Conservation (phyloP, 2,113 vertebrate genomes). For the Eurystomus gularis region DNA sequence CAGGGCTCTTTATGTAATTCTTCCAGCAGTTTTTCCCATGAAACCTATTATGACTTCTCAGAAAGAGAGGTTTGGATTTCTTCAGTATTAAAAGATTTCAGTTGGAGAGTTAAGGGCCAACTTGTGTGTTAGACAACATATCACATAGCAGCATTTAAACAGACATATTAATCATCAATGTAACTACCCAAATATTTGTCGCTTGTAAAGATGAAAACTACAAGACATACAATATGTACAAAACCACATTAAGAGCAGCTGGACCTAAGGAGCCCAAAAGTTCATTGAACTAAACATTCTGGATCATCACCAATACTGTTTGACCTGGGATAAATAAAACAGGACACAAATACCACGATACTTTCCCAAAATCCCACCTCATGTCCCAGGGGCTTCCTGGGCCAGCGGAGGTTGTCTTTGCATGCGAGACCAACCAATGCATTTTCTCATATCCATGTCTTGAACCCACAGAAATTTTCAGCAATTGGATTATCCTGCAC, state of each 20-base stretch:
- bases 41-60: background rate
- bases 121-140: background rate
- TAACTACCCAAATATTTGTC: background rate
- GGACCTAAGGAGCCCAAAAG: rapidly evolving
- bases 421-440: background rate
- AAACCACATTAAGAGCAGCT: background rate
- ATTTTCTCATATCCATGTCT: background rate
- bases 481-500: background rate
- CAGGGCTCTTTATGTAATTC: background rate
- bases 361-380: background rate
- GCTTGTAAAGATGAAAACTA: background rate
- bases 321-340: background rate
- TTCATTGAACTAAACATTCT: background rate
- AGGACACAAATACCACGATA: background rate
- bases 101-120: background rate
- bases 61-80: background rate
- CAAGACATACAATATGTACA: background rate
- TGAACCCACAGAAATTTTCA: background rate
- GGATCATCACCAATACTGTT: background rate
- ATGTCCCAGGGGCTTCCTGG: background rate
- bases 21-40: background rate
- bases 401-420: background rate
- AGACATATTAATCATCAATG: background rate
- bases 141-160: background rate
- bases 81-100: background rate